These are phyloP conservation scores for Corythoichthys intestinalis DNA, from an alignment of 2,113 vertebrate species.

Conservation along the genomic window DNA sequence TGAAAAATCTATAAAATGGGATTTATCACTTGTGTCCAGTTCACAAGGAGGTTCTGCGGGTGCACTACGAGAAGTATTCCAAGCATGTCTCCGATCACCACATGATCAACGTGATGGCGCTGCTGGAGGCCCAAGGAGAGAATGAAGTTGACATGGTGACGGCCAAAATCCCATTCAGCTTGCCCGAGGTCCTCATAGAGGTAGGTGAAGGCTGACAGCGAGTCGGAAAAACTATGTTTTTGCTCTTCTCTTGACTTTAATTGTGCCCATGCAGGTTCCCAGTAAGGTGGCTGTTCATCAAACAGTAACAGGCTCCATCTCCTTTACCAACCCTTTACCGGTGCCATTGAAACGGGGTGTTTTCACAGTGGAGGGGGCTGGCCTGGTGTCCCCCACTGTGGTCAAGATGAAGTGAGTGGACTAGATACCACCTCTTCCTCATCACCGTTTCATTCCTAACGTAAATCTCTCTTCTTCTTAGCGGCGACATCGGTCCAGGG, in stretches of 20 bases:
- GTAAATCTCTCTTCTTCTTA: conserved; percentile 17
- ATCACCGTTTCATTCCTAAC: no score
- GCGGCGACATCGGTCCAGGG: conserved; percentile 59
- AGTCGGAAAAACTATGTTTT: no score
- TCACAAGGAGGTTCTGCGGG: conserved; percentile 68
- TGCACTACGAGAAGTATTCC: conserved; percentile 68
- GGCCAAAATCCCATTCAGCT: conserved; percentile 65
- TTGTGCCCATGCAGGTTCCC: conserved; percentile 51
- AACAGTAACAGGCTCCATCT: conserved; percentile 50
- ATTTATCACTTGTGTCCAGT: conserved; percentile 40
- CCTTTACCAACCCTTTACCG: conserved; percentile 74
- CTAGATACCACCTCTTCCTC: no score
- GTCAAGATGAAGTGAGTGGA: conserved; percentile 65
- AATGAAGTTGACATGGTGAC: conserved; percentile 49
- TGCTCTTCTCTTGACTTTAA: neutral
- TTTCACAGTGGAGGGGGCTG: conserved; percentile 75
- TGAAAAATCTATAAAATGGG: neutral
- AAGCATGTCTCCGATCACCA: conserved; percentile 65
- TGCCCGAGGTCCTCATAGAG: conserved; percentile 64
- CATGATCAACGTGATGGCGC: conserved; percentile 65
- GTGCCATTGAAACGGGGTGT: conserved; percentile 62
- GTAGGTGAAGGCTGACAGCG: conserved; percentile 33
- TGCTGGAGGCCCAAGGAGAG: conserved; percentile 43
- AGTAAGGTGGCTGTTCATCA: conserved; percentile 49
- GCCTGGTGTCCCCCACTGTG: conserved; percentile 59